A percentile compares a stretch with the other conserved stretches of the same genome.
These are phyloP conservation scores for Thalassoma bifasciatum DNA, from an alignment of 2,113 vertebrate genomes.

Conservation along the genomic window DNA sequence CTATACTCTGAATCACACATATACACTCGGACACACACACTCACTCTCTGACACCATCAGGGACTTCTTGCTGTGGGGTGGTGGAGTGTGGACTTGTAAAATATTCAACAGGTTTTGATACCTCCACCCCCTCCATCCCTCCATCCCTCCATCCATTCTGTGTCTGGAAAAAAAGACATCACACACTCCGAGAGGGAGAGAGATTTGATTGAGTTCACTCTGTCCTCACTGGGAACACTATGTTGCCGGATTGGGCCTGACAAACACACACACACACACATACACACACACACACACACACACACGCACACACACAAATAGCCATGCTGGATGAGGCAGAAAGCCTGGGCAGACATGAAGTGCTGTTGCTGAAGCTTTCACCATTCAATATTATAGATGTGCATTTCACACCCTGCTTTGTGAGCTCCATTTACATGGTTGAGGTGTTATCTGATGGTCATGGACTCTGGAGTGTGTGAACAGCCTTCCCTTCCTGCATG, in stretches of 20 bases:
- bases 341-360: conserved; percentile 15
- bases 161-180: conserved; percentile 48
- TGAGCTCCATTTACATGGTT: conserved; percentile 39
- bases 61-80: conserved; percentile 55
- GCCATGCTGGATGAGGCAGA: conserved; percentile 4
- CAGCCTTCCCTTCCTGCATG: neutral
- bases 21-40: conserved; percentile 24
- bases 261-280: conserved; percentile 12
- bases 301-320: neutral
- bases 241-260: conserved; percentile 9
- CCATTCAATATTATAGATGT: conserved; percentile 41
- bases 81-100: conserved; percentile 58
- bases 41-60: conserved; percentile 12
- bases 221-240: conserved; percentile 29
- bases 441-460: conserved; percentile 45
- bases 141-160: conserved; percentile 1
- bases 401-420: conserved; percentile 39
- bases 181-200: conserved; percentile 29
- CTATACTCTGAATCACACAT: conserved; percentile 27
- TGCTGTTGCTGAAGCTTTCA: conserved; percentile 21
- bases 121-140: conserved; percentile 35
- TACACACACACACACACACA: conserved; percentile 9
- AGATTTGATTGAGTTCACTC: conserved; percentile 47
- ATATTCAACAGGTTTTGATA: conserved; percentile 69
- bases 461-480: conserved; percentile 7